Base-by-base conservation (phyloP, 2,797 vertebrate species). In the Acanthiza pusilla region DNA sequence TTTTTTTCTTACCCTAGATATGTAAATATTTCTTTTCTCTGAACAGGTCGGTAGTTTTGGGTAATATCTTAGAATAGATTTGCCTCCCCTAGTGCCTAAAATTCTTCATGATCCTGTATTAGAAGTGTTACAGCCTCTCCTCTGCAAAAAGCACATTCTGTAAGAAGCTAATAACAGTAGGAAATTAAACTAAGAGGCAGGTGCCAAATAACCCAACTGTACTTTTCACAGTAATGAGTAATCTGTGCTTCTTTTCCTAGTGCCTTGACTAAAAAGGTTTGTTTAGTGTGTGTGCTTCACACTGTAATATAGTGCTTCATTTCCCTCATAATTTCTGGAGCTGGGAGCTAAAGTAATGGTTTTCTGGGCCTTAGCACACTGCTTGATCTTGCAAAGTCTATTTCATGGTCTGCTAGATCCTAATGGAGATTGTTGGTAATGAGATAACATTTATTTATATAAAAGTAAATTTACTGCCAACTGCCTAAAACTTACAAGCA, bases 391-490 rank as follows among this genome's bases (percentile, higher is more conserved):
- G 97, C 94, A 96, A 97, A 98, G 96, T 96, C 97, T 97, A 97
- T 98, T 98, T 98, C 98, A 98, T 97, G 97, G 96, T 98, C 98
- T 97, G 96, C 95, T 98, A 96, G 96, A 96, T 92, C 95, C 97
- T 98, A 98, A 98, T 98, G 93, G 97, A 97, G 96, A 96, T 96
- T 94, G 96, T 82, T 97, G 91, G 96, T 97, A 98, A 98, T 98
- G 97, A 98, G 97, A 98, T 95, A 97, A 97, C 97, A 97, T 97
- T 98, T 98, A 98, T 98, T 98, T 98, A 97, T 97, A 97, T 96
- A 97, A 97, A 98, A 97, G 91, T 91, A 97, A 96, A 97, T 98
- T 97, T 97, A 96, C 89, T 96, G 85, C 90, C 85, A 95, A 79
- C 95, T 93, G 91, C 92, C 96, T 93, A 96, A 97, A 97, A 97